Percentiles rank a stretch among this genome's conserved stretches.
phyloP scores from a whole-genome alignment of 37 sponge, comb jelly and placozoan species.

The Beroe ovata region DNA sequence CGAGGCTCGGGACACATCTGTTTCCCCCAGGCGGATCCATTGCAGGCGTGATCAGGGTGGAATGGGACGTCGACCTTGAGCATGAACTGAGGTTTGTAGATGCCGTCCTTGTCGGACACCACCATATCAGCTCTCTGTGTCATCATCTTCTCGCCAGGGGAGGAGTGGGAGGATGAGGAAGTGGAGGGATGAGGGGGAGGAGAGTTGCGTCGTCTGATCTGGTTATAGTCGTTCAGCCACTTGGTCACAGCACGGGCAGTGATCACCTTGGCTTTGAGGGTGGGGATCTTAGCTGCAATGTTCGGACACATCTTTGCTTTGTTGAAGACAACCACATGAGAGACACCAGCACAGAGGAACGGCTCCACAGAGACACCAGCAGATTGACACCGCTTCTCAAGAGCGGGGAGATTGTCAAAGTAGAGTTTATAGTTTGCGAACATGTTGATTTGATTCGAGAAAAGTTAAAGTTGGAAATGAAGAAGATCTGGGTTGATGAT shows the following conservation, averaged over 20 bases:
- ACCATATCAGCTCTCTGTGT: constrained; percentile 22
- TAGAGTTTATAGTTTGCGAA: constrained; percentile 61
- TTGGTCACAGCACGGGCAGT: constrained; percentile 46
- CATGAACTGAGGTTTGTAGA: constrained; percentile 54
- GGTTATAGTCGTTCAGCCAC: constrained; percentile 37
- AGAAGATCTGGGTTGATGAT: no score
- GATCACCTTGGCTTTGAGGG: constrained; percentile 32
- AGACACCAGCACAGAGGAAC: constrained; percentile 61
- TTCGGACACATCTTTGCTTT: constrained; percentile 37
- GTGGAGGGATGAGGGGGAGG: constrained; percentile 30
- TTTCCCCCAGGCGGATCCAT: constrained; percentile 39
- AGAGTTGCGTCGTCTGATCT: background rate
- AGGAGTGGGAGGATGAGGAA: background rate
- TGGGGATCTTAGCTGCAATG: background rate
- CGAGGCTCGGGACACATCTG: background rate
- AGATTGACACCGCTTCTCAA: constrained; percentile 25
- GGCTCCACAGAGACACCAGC: constrained; percentile 64
- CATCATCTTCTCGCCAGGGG: background rate
- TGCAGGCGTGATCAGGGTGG: constrained; percentile 61
- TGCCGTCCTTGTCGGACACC: background rate
- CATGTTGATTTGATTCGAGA: constrained; percentile 8
- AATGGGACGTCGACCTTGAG: constrained; percentile 18
- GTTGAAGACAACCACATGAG: constrained; percentile 60
- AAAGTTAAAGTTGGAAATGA: no score
- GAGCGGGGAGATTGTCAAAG: constrained; percentile 54